Evolutionary conservation across 35 echinoderm and acorn worm species (phyloP).

Genomic region (Lytechinus variegatus): DNA sequence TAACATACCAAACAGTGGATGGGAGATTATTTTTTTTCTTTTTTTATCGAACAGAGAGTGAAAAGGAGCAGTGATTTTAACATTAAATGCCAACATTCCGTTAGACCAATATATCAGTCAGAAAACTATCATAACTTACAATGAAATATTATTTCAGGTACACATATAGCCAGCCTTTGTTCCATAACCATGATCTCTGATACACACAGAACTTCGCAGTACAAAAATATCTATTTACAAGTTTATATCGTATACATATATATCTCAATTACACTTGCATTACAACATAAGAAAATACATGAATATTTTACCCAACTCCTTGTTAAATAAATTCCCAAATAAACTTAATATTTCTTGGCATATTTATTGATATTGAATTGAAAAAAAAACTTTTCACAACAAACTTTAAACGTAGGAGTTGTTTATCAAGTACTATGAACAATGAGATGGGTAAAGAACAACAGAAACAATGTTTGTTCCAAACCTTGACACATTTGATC

Average conservation of each 20-base stretch:
- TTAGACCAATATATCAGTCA: not conserved
- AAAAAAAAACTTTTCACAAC: not conserved
- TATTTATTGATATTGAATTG: not conserved
- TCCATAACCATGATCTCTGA: not conserved
- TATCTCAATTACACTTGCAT: not conserved
- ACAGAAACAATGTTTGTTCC: not conserved
- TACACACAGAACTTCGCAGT: not conserved
- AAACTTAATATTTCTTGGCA: not conserved
- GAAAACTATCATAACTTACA: not conserved
- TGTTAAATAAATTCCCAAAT: not conserved
- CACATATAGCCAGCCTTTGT: not conserved
- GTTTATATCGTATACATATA: not conserved
- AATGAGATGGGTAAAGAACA: not conserved
- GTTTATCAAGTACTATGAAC: not conserved
- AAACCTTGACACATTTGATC: not conserved
- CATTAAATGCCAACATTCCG: not conserved
- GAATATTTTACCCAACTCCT: not conserved
- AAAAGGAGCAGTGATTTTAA: not conserved
- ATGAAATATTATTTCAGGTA: not conserved
- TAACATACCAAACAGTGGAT: not conserved
- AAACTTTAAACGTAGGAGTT: not conserved
- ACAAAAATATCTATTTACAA: constrained; percentile 21
- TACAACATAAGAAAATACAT: not conserved
- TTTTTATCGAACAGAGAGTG: no score
- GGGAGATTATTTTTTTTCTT: not conserved